Base-by-base conservation (phyloP, 1,140 invertebrate species). In the Macrotrachela quadricornifera region DNA sequence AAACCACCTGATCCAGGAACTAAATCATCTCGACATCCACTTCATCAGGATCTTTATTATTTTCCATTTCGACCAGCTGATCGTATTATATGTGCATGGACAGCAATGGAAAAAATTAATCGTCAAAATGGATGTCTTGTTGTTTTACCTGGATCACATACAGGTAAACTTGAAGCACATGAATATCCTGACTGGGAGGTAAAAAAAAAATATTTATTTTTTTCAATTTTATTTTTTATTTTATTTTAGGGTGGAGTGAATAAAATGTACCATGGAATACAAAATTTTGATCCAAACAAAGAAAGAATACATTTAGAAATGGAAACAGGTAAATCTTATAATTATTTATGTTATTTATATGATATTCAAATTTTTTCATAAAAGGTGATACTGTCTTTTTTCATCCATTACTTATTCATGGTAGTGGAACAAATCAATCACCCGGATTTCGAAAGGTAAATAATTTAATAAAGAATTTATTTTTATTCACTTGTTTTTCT, bases 361-460 rank as follows among this genome's bases (percentile, higher is more conserved):
- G 21, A 30, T 30, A 4, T 30, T 30, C 3, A 30, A n/a, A n/a
- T n/a, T n/a, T n/a, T n/a, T n/a, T n/a, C n/a, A n/a, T n/a, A n/a
- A 4, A 4, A 47, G 84, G 83, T 8, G 85, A 90, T 64, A 88
- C 84, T 0, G 79, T 87, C 1, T 85, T 91, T 69, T 87, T 91
- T 64, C 83, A 88, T 71, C 85, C 85, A 0, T 60, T 85, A 14
- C 64, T 90, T 2, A 74, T 88, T 43, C 85, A 90, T 68, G 85
- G 84, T 36, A 87, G 83, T 4, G 83, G 83, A 49, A 73, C 78
- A 38, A 88, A 88, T 66, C 66, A 62, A 44, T 80, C 82, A 0
- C 72, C 77, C 56, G 78, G 63, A 6, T 70, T 70, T 57, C 60
- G 71, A 56, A 74, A 73, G 60, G 69, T 30, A 30, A 4, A 30